A percentile compares a stretch with the other conserved stretches of the same genome.
These are phyloP conservation scores for Prunella himalayana DNA, from an alignment of 2,113 vertebrate species.

Conservation along the genomic window DNA sequence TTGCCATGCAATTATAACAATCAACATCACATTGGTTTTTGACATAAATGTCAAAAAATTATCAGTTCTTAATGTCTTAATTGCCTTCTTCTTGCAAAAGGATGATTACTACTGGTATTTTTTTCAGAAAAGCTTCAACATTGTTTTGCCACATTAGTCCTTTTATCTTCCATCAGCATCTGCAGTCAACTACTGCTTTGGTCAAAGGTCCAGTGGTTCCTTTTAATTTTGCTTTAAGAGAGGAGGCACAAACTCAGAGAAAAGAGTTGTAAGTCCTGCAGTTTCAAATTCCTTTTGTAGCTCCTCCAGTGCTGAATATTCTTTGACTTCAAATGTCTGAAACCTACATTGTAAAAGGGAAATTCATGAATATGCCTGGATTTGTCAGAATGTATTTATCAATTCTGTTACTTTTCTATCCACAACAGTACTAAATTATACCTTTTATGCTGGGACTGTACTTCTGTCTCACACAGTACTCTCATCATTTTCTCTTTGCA, in stretches of 20 bases:
- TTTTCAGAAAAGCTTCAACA: constrained; percentile 11
- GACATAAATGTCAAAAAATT: not conserved
- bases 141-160: not conserved
- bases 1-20: constrained; percentile 21
- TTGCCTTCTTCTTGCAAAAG: not conserved
- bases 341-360: constrained; percentile 73
- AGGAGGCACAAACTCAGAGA: constrained; percentile 71
- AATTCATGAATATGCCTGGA: constrained; percentile 59
- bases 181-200: not conserved
- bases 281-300: constrained; percentile 80
- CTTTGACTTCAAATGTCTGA: constrained; percentile 80
- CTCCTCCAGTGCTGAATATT: constrained; percentile 73
- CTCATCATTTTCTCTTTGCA: constrained; percentile 95
- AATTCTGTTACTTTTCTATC: constrained; percentile 67
- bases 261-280: constrained; percentile 71
- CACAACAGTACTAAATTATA: constrained; percentile 75
- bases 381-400: constrained; percentile 72
- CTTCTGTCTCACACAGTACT: constrained; percentile 80
- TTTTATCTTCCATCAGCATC: not conserved
- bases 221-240: constrained; percentile 59
- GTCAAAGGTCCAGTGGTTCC: not conserved
- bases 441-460: constrained; percentile 71
- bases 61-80: not conserved
- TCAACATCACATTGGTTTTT: not conserved
- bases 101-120: not conserved